phyloP scores from a whole-genome alignment of 2,797 vertebrate species.

The Allobates femoralis region DNA sequence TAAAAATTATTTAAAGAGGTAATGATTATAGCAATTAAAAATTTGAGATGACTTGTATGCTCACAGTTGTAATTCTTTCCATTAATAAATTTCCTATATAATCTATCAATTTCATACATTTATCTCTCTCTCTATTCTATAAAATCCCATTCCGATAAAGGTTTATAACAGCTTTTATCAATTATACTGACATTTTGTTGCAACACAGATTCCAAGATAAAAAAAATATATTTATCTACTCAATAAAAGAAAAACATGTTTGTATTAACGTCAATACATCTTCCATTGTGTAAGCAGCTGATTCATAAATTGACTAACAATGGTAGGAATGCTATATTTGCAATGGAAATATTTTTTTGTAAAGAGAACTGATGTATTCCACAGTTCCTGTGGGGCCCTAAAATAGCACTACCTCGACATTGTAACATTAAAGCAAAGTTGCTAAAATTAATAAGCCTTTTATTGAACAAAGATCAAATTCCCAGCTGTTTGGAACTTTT shows the following conservation, averaged over 20 bases:
- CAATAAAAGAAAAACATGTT: constrained; percentile 36
- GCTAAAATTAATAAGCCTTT: constrained; percentile 64
- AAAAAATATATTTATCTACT: constrained; percentile 2
- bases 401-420: constrained; percentile 58
- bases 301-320: constrained; percentile 61
- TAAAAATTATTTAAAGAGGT: no score
- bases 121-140: background rate
- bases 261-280: constrained; percentile 43
- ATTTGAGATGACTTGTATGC: background rate
- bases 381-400: constrained; percentile 54
- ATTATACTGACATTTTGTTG: background rate
- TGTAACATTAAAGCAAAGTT: constrained; percentile 61
- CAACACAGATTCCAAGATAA: background rate
- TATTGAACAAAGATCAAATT: constrained; percentile 60
- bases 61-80: background rate
- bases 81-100: background rate
- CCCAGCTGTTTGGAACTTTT: constrained; percentile 62
- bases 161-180: background rate
- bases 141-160: background rate
- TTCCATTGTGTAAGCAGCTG: constrained; percentile 59
- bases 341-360: constrained; percentile 57
- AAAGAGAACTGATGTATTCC: constrained; percentile 58
- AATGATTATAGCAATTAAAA: background rate
- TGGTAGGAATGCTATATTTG: constrained; percentile 55
- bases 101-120: background rate